Base-by-base conservation (phyloP, 1,140 invertebrate genomes). In the Halotydeus destructor region DNA sequence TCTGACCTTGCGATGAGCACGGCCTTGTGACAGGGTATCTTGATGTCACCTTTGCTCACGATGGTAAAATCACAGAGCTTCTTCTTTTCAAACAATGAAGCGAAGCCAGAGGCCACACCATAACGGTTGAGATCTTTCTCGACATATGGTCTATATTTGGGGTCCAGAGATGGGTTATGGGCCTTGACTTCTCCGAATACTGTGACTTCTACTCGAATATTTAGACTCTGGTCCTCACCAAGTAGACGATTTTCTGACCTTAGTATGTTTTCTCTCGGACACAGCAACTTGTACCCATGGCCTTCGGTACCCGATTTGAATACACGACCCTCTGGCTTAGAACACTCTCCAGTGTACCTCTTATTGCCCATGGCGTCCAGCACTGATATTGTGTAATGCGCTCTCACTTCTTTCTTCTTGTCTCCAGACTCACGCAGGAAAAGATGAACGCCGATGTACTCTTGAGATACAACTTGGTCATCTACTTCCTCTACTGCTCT, bases 251-350 rank as follows among this genome's bases (percentile, higher is more conserved):
- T 26, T 11, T 24, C 14, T 27, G 23, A 27, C 16, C 30, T 39
- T 2, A 39, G 19, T 2, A 39, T 24, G 3, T 28, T 11, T 14
- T 39, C 38, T 26, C 38, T 26, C 12, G 38, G 38, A n/a, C 25
- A 24, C n/a, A 39, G 16, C 8, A 39, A 27, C 24, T 39, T 39
- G 1, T 39, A 39, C 5, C 38, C 38, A 18, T 39, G 38, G 23
- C 38, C 38, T 18, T 39, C 38, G 1, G 38, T 39, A 16, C 38
- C 38, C 27, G 38, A 24, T 27, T 39, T 39, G 22, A 39, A 39
- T 16, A 39, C 23, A 16, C 38, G 27, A 28, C 38, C 38, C 19
- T 39, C 38, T 18, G 2, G 23, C 19, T 27, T 24, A 26, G 14
- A 22, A 39, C 38, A 39, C 21, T 39, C 38, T 11, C 38, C 38